Evolutionary conservation across 2,113 vertebrate genomes (phyloP), one percentile per base, ranked within the genome.

Genomic region (Mesoclemmys tuberculata): DNA sequence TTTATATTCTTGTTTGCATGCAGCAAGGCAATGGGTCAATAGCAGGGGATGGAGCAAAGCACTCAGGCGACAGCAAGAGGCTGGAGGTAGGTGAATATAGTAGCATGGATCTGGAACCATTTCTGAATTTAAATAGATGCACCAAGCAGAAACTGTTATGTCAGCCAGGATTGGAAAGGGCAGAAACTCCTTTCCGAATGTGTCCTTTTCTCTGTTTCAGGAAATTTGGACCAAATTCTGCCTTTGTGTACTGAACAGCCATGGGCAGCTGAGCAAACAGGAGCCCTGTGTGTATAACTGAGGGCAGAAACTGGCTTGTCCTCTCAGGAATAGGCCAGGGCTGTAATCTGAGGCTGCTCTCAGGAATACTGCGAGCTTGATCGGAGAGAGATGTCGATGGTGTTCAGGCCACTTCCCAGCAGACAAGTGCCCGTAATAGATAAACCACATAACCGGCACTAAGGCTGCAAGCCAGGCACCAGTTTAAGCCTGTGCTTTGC

Each of bases 71-170:
- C 92, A 98, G 97, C 92, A 98, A 97, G 97, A 98, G 93, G 92
- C 98, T 99, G 88, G 99, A 99, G 99, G 99, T 99, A 98, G 97
- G 98, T 93, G 82, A 84, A 21, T 3, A 55, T 54, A 87, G 52
- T 87, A 27, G 52, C 81, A 11, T 51, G 89, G 35, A 4, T 3
- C 9, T 58, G 71, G 44, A 27, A 58, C 77, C 54, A 26, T 58
- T 46, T 44, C 64, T 51, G 38, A 71, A 38, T n/a, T 71, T 21
- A 71, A 71, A 71, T 38, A 91, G 58, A 58, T 54, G 31, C 38
- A n/a, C 78, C 93, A 46, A 52, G 84, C 41, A 83, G 18, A 8
- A 38, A 10, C 58, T 24, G 18, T 46, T 52, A 46, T 55, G 41
- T 31, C 31, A 49, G 85, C 8, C 24, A 54, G 56, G 80, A 54